Evolutionary conservation across 2,113 vertebrate genomes (phyloP).

Genomic region (Papio anubis): DNA sequence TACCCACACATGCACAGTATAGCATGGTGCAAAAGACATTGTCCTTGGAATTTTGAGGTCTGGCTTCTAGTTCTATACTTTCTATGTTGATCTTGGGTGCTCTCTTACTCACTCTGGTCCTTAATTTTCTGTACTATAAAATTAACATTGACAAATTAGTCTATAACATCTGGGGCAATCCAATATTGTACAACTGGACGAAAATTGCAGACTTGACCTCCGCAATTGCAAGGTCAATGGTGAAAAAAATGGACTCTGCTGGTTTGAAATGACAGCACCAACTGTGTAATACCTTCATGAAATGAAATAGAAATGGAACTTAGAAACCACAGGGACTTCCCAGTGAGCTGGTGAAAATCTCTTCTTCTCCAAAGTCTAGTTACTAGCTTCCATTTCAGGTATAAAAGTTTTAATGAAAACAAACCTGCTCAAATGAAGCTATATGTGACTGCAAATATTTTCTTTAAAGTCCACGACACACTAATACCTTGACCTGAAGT

Average conservation of each 20-base stretch:
- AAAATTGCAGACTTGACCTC: neutral
- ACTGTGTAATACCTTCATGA: constrained; percentile 21
- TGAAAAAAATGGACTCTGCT: neutral
- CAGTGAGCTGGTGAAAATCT: constrained; percentile 57
- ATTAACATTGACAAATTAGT: neutral
- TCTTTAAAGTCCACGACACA: neutral
- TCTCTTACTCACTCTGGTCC: neutral
- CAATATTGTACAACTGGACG: neutral
- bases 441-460: neutral
- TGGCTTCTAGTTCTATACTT: neutral
- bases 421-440: neutral
- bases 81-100: neutral
- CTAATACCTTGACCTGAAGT: neutral
- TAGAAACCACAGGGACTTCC: constrained; percentile 62
- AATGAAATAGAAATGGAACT: constrained; percentile 44
- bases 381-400: neutral
- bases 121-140: neutral
- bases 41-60: neutral
- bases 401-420: constrained; percentile 34
- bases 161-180: neutral
- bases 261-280: constrained; percentile 4
- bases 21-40: neutral
- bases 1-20: neutral
- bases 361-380: constrained; percentile 23
- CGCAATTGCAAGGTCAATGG: neutral